A percentile compares a stretch with the other conserved stretches of the same genome.
phyloP scores from a whole-genome alignment of 2,888 invertebrate genomes.

The Phymatocera aterrima region DNA sequence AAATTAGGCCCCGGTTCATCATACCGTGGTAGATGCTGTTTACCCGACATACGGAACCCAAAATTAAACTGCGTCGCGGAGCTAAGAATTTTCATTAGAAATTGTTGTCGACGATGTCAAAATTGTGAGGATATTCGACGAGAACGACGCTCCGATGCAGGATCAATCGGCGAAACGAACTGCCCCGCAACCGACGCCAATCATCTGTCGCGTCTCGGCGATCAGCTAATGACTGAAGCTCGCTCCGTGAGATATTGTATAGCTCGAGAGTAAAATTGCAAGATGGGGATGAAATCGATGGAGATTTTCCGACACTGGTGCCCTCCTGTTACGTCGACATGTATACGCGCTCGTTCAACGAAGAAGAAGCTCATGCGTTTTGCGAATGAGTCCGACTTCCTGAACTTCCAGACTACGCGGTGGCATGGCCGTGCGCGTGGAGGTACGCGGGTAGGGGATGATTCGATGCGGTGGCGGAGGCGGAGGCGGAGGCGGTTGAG shows the following conservation, averaged over 20 bases:
- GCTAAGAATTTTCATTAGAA: background rate
- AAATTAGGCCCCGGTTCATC: slow-evolving; percentile 71
- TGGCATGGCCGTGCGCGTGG: background rate
- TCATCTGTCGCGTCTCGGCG: background rate
- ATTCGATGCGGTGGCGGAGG: slow-evolving; percentile 38
- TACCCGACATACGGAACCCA: background rate
- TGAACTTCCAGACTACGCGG: background rate
- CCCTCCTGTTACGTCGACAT: too few species aligned
- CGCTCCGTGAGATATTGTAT: too few species aligned
- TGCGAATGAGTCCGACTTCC: background rate
- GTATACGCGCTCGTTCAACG: too few species aligned
- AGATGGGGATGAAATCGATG: too few species aligned
- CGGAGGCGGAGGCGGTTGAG: slow-evolving; percentile 37
- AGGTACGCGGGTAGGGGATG: slow-evolving; percentile 26
- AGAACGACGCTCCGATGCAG: too few species aligned
- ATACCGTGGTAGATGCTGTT: slow-evolving; percentile 57
- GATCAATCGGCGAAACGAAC: too few species aligned
- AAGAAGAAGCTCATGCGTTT: too few species aligned
- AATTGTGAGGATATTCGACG: too few species aligned
- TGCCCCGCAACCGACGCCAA: background rate
- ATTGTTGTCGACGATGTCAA: too few species aligned
- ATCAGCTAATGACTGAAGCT: too few species aligned
- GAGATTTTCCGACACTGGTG: too few species aligned
- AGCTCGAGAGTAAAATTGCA: too few species aligned
- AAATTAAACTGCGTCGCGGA: background rate